Conservation (phyloP, 2,797 vertebrate genomes). For the Acipenser oxyrinchus region DNA sequence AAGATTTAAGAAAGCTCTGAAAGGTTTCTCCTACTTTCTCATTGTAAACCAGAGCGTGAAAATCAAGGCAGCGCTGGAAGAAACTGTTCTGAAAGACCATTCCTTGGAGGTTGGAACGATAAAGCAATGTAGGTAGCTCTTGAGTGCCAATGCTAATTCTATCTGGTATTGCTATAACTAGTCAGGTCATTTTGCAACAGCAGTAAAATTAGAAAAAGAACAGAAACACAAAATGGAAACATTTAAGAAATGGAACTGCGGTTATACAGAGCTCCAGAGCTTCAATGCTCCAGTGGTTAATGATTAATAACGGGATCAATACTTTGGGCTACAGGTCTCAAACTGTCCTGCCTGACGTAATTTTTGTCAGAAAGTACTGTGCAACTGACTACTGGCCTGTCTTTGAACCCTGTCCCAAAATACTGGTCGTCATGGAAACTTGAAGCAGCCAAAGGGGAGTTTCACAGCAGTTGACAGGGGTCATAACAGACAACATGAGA, state of each 20-base stretch:
- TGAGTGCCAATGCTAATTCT: not conserved
- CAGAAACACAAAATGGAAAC: slow-evolving; percentile 7
- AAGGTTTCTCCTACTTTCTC: slow-evolving; percentile 3
- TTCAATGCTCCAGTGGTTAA: slow-evolving; percentile 5
- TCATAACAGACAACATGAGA: too few species aligned
- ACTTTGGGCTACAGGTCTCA: slow-evolving; percentile 1
- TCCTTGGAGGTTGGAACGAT: not conserved
- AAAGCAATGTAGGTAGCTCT: not conserved
- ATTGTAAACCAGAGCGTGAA: slow-evolving; percentile 12
- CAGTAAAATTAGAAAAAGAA: not conserved
- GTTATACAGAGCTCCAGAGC: not conserved
- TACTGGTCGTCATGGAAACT: slow-evolving; percentile 6
- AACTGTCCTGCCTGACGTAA: not conserved
- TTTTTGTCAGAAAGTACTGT: not conserved
- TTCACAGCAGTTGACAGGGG: not conserved
- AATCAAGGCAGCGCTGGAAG: not conserved
- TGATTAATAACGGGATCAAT: slow-evolving; percentile 13
- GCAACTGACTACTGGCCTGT: not conserved
- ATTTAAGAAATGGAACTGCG: not conserved
- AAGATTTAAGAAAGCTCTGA: too few species aligned
- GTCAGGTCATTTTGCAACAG: not conserved
- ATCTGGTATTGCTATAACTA: not conserved
- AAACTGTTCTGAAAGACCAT: not conserved
- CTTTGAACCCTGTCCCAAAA: not conserved
- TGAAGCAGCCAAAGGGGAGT: not conserved